Conservation (phyloP, 1,140 invertebrate genomes). For the Cecropterus lyciades region DNA sequence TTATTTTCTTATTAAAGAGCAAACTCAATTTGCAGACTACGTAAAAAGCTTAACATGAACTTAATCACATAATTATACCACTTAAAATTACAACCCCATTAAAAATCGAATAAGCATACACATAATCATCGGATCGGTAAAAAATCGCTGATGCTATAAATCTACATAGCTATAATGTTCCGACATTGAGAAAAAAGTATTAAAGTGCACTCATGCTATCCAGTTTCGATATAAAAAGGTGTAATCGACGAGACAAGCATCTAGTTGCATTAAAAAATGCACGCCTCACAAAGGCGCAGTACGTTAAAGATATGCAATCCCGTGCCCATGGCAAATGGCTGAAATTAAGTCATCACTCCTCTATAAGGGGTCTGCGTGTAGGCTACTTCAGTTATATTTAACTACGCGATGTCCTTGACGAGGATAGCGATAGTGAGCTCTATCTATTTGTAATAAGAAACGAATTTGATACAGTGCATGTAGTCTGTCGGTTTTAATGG, state of each 20-base stretch:
- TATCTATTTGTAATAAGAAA: constrained; percentile 14
- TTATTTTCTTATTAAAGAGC: constrained; percentile 31
- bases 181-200: constrained; percentile 25
- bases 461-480: background rate
- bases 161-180: constrained; percentile 19
- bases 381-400: constrained; percentile 57
- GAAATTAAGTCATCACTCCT: constrained; percentile 74
- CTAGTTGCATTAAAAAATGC: constrained; percentile 43
- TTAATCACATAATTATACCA: constrained; percentile 36
- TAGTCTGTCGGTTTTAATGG: constrained; percentile 43
- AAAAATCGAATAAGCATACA: constrained; percentile 28
- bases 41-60: constrained; percentile 16
- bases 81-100: constrained; percentile 32
- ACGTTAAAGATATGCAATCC: constrained; percentile 55
- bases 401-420: constrained; percentile 30
- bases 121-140: constrained; percentile 26
- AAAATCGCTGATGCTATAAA: constrained; percentile 20
- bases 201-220: constrained; percentile 32
- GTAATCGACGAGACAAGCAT: constrained; percentile 42
- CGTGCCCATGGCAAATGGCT: constrained; percentile 64
- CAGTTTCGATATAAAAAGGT: constrained; percentile 35
- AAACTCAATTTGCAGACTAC: constrained; percentile 21
- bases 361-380: constrained; percentile 61
- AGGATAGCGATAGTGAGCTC: constrained; percentile 6
- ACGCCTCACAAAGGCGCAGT: constrained; percentile 38